phyloP scores from a whole-genome alignment of 2,797 vertebrate genomes.

The Lindbergichthys nudifrons region DNA sequence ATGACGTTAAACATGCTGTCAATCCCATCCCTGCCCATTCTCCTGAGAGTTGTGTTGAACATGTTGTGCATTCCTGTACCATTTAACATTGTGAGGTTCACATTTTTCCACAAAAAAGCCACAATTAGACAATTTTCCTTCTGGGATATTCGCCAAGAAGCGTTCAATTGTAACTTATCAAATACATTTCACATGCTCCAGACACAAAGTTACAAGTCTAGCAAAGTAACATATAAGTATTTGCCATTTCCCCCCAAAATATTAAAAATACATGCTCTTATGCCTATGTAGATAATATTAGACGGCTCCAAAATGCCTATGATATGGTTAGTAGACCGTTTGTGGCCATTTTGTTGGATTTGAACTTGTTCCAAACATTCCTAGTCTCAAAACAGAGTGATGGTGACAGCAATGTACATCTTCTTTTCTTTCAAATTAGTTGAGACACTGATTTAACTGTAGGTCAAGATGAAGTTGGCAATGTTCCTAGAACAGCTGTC shows the following conservation, averaged over 20 bases:
- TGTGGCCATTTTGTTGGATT: neutral
- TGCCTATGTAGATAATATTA: neutral
- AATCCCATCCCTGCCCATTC: slow-evolving; percentile 40
- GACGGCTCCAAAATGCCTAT: neutral
- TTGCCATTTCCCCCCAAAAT: neutral
- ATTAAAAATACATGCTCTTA: too few relatives aligned
- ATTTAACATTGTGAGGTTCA: neutral
- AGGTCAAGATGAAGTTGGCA: slow-evolving; percentile 24
- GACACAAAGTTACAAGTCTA: neutral
- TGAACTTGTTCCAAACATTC: neutral
- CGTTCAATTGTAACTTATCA: neutral
- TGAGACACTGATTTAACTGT: slow-evolving; percentile 8
- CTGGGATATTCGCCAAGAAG: neutral
- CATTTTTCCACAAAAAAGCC: slow-evolving; percentile 5
- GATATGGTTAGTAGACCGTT: neutral
- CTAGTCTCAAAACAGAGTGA: neutral
- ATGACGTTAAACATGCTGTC: slow-evolving; percentile 33
- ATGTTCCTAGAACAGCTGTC: slow-evolving; percentile 36
- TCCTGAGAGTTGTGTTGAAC: slow-evolving; percentile 24
- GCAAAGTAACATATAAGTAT: neutral
- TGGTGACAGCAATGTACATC: neutral
- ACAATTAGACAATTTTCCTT: neutral
- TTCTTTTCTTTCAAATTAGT: slow-evolving; percentile 14
- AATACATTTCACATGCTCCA: slow-evolving; percentile 1
- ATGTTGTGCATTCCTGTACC: neutral